phyloP scores from a whole-genome alignment of 2,113 vertebrate species.

The Charina bottae region DNA sequence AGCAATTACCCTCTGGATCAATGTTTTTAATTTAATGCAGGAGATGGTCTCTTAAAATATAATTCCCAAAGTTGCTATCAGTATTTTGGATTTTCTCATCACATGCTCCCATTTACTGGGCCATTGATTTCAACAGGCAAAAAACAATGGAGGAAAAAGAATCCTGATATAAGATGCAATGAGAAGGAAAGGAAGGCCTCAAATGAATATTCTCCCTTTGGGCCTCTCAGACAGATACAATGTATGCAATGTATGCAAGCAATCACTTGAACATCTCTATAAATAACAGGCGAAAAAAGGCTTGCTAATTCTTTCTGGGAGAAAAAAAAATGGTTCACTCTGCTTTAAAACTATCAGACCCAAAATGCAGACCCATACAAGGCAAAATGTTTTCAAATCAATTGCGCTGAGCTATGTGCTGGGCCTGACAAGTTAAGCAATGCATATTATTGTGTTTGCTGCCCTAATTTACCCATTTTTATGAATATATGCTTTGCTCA shows the following conservation, averaged over 20 bases:
- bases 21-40: not conserved
- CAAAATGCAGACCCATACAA: not conserved
- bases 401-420: not conserved
- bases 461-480: not conserved
- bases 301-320: not conserved
- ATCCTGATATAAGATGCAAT: not conserved
- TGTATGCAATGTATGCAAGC: not conserved
- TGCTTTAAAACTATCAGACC: not conserved
- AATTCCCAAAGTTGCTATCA: not conserved
- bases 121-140: not conserved
- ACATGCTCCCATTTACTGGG: not conserved
- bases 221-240: not conserved
- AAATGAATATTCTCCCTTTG: not conserved
- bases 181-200: not conserved
- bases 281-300: too few species aligned
- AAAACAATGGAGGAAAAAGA: not conserved
- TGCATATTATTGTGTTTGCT: not conserved
- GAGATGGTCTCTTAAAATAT: not conserved
- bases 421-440: not conserved
- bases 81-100: not conserved
- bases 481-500: not conserved
- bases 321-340: not conserved
- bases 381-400: not conserved
- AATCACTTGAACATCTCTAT: not conserved
- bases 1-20: not conserved